Evolutionary conservation across 2,113 vertebrate genomes (phyloP).

Genomic region (Ia io): DNA sequence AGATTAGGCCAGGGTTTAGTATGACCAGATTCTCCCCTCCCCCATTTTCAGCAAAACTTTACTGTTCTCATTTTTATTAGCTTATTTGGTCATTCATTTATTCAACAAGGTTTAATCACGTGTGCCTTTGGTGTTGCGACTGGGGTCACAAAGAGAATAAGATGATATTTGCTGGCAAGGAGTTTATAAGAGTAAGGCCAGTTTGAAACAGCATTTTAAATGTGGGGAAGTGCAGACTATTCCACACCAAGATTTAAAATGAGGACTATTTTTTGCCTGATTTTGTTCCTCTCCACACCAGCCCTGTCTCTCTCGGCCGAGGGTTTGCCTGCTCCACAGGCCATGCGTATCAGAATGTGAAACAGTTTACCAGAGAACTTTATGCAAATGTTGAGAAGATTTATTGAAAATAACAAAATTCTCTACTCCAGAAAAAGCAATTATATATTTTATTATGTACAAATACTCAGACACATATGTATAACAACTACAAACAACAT

Average conservation of each 20-base stretch:
- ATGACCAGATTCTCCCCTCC: neutral
- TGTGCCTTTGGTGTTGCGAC: neutral
- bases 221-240: neutral
- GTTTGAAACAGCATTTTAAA: neutral
- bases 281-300: neutral
- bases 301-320: neutral
- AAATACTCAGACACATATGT: neutral
- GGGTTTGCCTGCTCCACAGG: neutral
- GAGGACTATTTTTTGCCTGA: neutral
- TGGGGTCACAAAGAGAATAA: neutral
- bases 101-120: neutral
- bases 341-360: neutral
- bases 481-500: neutral
- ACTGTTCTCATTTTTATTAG: neutral
- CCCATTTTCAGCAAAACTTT: neutral
- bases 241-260: neutral
- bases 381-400: neutral
- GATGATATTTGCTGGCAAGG: neutral
- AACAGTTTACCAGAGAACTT: neutral
- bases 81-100: neutral
- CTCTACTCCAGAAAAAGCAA: neutral
- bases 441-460: neutral
- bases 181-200: neutral
- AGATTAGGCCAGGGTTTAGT: neutral
- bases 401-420: conserved; percentile 1